Evolutionary conservation across 2,888 invertebrate genomes (phyloP).

Genomic region (Melanostoma scalare): DNA sequence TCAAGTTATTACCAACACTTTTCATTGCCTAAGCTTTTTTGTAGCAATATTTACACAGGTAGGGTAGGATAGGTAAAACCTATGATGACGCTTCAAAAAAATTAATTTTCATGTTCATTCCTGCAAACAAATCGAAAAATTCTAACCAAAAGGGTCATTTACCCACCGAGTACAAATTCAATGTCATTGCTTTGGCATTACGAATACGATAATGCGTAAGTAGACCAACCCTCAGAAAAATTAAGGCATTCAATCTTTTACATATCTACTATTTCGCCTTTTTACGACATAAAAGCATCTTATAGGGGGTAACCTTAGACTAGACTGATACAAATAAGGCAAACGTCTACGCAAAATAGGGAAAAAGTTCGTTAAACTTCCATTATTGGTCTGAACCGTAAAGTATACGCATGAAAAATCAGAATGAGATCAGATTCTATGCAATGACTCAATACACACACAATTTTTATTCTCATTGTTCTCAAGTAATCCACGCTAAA

Average conservation of each 20-base stretch:
- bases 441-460: slow-evolving; percentile 22
- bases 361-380: slow-evolving; percentile 67
- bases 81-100: slow-evolving; percentile 8
- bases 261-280: slow-evolving; percentile 8
- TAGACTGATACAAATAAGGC: background rate
- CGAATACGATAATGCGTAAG: slow-evolving; percentile 1
- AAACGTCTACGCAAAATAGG: slow-evolving; percentile 21
- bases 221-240: slow-evolving; percentile 32
- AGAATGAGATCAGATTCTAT: slow-evolving; percentile 58
- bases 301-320: slow-evolving; percentile 20
- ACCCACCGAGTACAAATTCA: slow-evolving; percentile 35
- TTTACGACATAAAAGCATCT: slow-evolving; percentile 3
- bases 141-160: background rate
- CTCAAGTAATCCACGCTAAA: slow-evolving; percentile 27
- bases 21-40: slow-evolving; percentile 2
- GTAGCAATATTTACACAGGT: background rate
- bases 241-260: slow-evolving; percentile 29
- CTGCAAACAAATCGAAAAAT: slow-evolving; percentile 14
- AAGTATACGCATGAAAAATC: slow-evolving; percentile 39
- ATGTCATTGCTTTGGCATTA: slow-evolving; percentile 49
- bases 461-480: slow-evolving; percentile 30
- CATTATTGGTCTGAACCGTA: slow-evolving; percentile 36
- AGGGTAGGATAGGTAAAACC: background rate
- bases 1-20: slow-evolving; percentile 53
- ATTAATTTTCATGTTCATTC: slow-evolving; percentile 12